Conservation (phyloP, 1,140 invertebrate species). For the Orius laevigatus region DNA sequence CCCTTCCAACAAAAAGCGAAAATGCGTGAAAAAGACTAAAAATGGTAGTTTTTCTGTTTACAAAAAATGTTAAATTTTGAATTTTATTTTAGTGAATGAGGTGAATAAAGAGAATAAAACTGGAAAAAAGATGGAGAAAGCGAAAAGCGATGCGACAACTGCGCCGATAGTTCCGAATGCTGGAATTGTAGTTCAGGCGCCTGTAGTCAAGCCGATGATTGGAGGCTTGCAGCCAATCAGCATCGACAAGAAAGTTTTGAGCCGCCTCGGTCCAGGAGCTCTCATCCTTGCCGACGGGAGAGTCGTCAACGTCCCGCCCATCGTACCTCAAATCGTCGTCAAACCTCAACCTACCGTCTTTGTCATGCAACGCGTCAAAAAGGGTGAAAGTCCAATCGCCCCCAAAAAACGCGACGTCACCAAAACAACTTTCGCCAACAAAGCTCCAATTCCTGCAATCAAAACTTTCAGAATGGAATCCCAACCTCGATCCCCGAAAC, state of each 20-base stretch:
- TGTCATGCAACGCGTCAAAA: constrained; percentile 13
- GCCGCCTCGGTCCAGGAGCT: constrained; percentile 14
- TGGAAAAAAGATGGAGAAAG: background rate
- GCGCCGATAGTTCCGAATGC: too few species aligned
- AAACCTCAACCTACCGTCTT: constrained; percentile 14
- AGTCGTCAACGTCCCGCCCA: constrained; percentile 16
- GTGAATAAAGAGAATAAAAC: background rate
- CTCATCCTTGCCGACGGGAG: constrained; percentile 17
- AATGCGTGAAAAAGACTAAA: background rate
- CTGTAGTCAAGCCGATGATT: too few species aligned
- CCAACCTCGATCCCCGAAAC: constrained; percentile 23
- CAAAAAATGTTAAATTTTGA: background rate
- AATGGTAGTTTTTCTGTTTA: background rate
- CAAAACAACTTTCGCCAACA: constrained; percentile 48
- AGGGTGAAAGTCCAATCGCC: constrained; percentile 4
- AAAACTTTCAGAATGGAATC: constrained; percentile 27
- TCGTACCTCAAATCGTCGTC: constrained; percentile 10
- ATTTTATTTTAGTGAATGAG: background rate
- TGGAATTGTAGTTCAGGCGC: too few species aligned
- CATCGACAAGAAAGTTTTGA: constrained; percentile 13
- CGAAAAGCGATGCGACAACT: too few species aligned
- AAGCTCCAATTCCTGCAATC: constrained; percentile 50
- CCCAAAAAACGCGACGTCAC: constrained; percentile 27
- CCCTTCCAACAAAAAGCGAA: constrained; percentile 21
- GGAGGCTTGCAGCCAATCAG: background rate